These are phyloP conservation scores for Falco berigora DNA, from an alignment of 2,797 vertebrate species.

Conservation along the genomic window DNA sequence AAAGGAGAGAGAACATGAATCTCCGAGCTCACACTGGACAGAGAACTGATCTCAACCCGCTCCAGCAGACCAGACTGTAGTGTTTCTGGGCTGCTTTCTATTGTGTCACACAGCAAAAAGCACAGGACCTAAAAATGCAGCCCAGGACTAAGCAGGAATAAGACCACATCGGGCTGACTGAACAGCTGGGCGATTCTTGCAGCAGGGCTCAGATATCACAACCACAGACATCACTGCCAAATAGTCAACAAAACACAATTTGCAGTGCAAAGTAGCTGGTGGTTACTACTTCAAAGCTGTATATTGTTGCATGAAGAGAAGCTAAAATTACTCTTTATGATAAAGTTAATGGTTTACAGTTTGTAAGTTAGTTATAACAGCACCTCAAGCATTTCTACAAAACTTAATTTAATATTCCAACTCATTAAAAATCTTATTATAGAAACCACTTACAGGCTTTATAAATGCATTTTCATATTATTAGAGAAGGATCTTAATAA, in stretches of 20 bases:
- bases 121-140: neutral
- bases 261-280: neutral
- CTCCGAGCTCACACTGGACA: neutral
- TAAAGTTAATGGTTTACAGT: conserved; percentile 12
- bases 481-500: conserved; percentile 29
- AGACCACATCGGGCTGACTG: fast-evolving
- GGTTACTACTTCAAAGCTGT: neutral
- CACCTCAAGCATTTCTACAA: conserved; percentile 24
- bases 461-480: conserved; percentile 26
- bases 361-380: conserved; percentile 15
- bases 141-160: neutral
- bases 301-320: neutral
- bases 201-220: neutral
- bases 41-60: neutral
- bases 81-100: neutral
- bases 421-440: conserved; percentile 54
- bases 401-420: conserved; percentile 47
- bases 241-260: neutral
- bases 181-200: neutral
- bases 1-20: neutral
- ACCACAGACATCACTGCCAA: neutral
- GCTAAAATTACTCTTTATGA: neutral
- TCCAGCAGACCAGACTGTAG: neutral
- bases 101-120: neutral
- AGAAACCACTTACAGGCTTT: conserved; percentile 27